Evolutionary conservation across 2,113 vertebrate species (phyloP), one percentile per base, ranked within the genome.

Genomic region (Neotoma lepida): DNA sequence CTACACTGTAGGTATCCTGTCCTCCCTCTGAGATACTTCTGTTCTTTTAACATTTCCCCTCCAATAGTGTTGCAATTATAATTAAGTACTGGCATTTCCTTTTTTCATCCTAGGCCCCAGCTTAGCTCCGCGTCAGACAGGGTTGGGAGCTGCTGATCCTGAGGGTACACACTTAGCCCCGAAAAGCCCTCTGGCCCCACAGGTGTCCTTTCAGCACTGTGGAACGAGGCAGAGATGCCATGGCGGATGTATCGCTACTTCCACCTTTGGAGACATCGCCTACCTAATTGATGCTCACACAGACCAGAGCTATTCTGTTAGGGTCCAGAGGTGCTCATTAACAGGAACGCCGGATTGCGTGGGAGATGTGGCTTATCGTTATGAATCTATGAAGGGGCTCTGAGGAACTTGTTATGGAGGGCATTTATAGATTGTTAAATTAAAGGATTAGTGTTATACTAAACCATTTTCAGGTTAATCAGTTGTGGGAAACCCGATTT

Each of bases 251-350:
- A 30, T 96, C 89, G 9, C 94, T 76, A 28, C 96, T 89, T 77
- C 51, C 82, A 91, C 93, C 95, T 97, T 97, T 93, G 13, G 97
- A 97, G 97, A 95, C 88, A 90, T 95, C 96, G 97, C 95, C 93
- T 96, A 30, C 95, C 95, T 97, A 98, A 98, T 93, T 97, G 95
- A 96, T 97, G 96, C 90, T 97, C 96, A 92, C 90, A 95, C 84
- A 77, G 89, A 96, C 96, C 66, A 78, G 1, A 93, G 97, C 84
- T 97, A 86, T 46, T 96, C 96, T 94, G 85, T 95, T 93, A 96
- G 90, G 89, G 94, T 98, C 96, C 97, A 95, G 96, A 98, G 97
- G 97, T 97, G 96, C 97, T 96, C 98, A 97, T 98, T 98, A 98
- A 98, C 97, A 93, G 20, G 18, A 96, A 66, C 61, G 41, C 94